These are phyloP conservation scores for Odontocolon sp. DNA, from an alignment of 2,888 invertebrate genomes.

Conservation along the genomic window DNA sequence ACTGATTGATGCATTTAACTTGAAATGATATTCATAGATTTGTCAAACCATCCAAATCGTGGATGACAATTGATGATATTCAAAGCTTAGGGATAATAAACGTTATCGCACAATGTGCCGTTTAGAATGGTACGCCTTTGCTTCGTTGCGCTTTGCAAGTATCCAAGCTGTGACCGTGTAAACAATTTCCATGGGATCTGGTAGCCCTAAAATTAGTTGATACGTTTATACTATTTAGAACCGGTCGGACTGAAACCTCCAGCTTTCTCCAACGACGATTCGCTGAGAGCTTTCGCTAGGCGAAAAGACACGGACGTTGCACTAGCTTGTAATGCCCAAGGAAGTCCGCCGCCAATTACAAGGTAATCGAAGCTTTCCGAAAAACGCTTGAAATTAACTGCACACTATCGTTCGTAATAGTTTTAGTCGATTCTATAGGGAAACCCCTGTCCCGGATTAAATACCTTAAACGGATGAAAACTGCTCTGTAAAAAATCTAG, in stretches of 20 bases:
- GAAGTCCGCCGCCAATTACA: constrained; percentile 86
- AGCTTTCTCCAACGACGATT: constrained; percentile 85
- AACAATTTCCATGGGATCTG: neutral
- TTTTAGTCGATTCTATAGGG: no score
- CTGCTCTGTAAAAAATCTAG: neutral
- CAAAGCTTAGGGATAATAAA: constrained; percentile 15
- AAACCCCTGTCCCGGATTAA: constrained; percentile 48
- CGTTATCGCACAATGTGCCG: neutral
- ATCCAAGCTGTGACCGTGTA: neutral
- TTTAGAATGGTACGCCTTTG: neutral
- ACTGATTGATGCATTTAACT: constrained; percentile 19
- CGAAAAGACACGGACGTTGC: constrained; percentile 77
- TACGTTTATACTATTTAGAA: constrained; percentile 80
- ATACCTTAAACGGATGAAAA: neutral
- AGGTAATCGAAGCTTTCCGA: constrained; percentile 82
- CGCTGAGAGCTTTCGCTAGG: constrained; percentile 83
- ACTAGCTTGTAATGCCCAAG: constrained; percentile 84
- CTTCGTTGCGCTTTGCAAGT: neutral
- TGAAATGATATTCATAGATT: constrained; percentile 42
- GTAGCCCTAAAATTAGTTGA: constrained; percentile 40
- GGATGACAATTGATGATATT: constrained; percentile 30
- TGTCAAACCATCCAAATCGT: neutral
- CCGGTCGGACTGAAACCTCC: constrained; percentile 87
- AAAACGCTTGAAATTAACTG: no score
- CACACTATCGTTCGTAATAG: no score